Percentiles rank a stretch among this genome's conserved stretches.
These are phyloP conservation scores for Bradypodion pumilum DNA, from an alignment of 2,797 vertebrate species.

Conservation along the genomic window DNA sequence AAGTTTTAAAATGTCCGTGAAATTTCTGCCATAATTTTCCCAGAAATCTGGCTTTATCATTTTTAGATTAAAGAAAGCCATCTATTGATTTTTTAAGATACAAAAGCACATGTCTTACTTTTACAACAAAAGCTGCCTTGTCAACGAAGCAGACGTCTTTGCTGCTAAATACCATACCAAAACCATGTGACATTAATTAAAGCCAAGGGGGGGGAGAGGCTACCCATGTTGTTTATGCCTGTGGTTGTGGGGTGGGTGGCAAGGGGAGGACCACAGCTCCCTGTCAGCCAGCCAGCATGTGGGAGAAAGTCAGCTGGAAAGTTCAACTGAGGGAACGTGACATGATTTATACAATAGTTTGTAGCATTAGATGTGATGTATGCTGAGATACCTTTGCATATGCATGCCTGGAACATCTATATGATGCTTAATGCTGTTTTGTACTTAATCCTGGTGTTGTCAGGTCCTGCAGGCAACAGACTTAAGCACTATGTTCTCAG, in stretches of 20 bases:
- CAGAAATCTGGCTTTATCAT: conserved; percentile 1
- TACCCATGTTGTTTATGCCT: background rate
- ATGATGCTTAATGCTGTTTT: background rate
- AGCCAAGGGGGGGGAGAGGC: background rate
- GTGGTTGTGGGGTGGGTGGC: background rate
- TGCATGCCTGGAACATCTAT: conserved; percentile 1
- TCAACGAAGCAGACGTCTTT: background rate
- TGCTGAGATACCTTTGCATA: conserved; percentile 14
- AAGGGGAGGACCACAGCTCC: background rate
- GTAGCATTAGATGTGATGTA: background rate
- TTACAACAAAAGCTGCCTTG: conserved; percentile 12
- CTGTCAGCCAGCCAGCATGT: rapidly evolving
- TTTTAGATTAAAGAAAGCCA: background rate
- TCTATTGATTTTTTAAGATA: background rate
- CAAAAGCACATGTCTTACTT: conserved; percentile 16
- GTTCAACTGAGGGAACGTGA: conserved; percentile 36
- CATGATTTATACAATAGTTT: conserved; percentile 16
- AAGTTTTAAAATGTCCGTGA: background rate
- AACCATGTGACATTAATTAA: conserved; percentile 5
- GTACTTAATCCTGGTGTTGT: conserved; percentile 15
- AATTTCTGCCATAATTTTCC: conserved; percentile 2
- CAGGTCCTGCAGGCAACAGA: conserved; percentile 11
- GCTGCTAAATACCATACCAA: background rate
- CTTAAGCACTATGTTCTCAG: conserved; percentile 4
- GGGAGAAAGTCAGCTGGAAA: background rate